Evolutionary conservation across 2,113 vertebrate genomes (phyloP), one percentile per base, ranked within the genome.

Genomic region (Herpetotheres cachinnans): DNA sequence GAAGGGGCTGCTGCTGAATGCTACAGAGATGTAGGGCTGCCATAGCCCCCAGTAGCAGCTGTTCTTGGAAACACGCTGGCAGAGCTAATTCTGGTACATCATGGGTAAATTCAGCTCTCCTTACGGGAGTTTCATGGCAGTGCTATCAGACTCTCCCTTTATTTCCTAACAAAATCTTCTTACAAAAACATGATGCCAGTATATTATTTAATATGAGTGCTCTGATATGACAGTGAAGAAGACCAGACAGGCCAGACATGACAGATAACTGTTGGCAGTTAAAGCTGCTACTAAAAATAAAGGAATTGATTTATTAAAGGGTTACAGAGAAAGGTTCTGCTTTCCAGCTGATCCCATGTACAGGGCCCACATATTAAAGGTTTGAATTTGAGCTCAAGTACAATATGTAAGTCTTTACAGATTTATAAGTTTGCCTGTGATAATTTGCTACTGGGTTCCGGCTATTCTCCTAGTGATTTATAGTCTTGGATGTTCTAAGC

Each of bases 201-300:
- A 78, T 67, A 92, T 96, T 96, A 95, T 83, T 96, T 90, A 95
- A 94, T 96, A 89, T 86, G 74, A 95, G 66, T 32, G 13, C 86
- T 94, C 82, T 76, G 89, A 86, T 88, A 93, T 40, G 91, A 90
- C 93, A 94, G 79, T 92, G 94, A 97, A 93, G 93, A 93, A 54
- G 82, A 82, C 63, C 93, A 97, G 97, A 94, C 84, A 96, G 93
- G 82, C 55, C 63, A 92, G 93, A 93, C 82, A 91, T 61, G 95
- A 94, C 63, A 93, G 84, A 96, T 91, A 95, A 85, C 81, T 36
- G 32, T 16, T 82, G 82, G 94, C 93, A 91, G 82, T 67, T 63
- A 62, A 82, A 77, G 32, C 61, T 88, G 63, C 84, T 88, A 40
- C 84, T 97, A 96, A 96, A 97, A 96, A 96, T 96, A 94, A 90